Base-by-base conservation (phyloP, 2,113 vertebrate genomes). In the Pachypanchax playfairii region DNA sequence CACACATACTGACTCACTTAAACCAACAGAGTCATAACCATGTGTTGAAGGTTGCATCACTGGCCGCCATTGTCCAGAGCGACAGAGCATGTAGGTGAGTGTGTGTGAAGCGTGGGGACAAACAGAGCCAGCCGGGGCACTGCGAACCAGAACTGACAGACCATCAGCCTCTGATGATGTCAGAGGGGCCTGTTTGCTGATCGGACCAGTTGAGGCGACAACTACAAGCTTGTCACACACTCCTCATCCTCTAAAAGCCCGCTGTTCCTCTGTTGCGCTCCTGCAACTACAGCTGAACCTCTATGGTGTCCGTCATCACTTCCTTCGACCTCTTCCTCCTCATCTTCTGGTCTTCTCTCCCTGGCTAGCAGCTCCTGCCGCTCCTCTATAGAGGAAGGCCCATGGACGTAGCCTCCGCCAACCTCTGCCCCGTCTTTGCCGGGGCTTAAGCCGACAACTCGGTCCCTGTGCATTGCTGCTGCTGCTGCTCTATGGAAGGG, bases 161-260 rank as follows among this genome's bases (percentile, higher is more conserved):
- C 28, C 24, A 69, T 83, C 80, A 81, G 65, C 81, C 64, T 85
- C 69, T 83, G 85, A 61, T 82, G 81, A 77, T 68, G 70, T 72
- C 79, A 79, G 80, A 83, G 61, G 68, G 78, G 64, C 77, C 66
- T 53, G 64, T 63, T 26, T 33, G 53, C 61, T 53, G 13, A 67
- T 67, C 4, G 29, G 75, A 79, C 53, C 64, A 22, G 25, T 64
- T 82, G 58, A 90, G 84, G 82, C 81, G 63, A 87, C 89, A 80
- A 91, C 94, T 98, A 97, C 95, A 96, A 95, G 91, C 94, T 95
- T 76, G 96, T 95, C 89, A 95, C 91, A 67, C 92, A 95, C 88
- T 95, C 94, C 87, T 97, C 97, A 61, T 96, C 96, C 63, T 95
- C 93, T 76, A 94, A 88, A 84, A 91, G 92, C 77, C 84, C 88